A percentile compares a stretch with the other conserved stretches of the same genome.
These are phyloP conservation scores for Phallusia fumigata DNA, from an alignment of 23 tunicate genomes.

Conservation along the genomic window DNA sequence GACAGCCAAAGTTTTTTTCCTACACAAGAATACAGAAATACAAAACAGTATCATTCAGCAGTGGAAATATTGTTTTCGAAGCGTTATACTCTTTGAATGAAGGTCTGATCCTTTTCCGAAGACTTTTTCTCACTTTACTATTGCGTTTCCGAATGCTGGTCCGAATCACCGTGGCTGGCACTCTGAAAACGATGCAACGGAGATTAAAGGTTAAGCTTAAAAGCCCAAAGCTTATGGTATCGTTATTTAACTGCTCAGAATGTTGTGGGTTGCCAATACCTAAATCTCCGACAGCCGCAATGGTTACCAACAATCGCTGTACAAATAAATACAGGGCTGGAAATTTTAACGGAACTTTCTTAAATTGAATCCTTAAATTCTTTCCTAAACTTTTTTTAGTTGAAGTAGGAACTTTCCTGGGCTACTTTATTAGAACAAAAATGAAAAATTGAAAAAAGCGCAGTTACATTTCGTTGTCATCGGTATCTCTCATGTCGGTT, in stretches of 20 bases:
- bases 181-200: not conserved
- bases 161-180: not conserved
- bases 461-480: not conserved
- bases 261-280: too few species aligned
- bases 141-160: not conserved
- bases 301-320: too few species aligned
- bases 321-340: too few species aligned
- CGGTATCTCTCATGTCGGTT: slow-evolving; percentile 50
- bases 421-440: too few species aligned
- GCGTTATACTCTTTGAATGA: not conserved
- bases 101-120: slow-evolving; percentile 14
- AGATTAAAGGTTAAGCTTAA: not conserved
- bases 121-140: not conserved
- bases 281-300: too few species aligned
- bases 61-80: not conserved
- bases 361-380: too few species aligned
- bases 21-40: not conserved
- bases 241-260: too few species aligned
- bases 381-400: too few species aligned
- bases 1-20: not conserved
- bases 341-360: too few species aligned
- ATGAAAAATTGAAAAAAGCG: not conserved
- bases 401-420: too few species aligned
- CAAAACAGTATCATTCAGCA: too few species aligned
- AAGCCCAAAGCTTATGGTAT: too few species aligned